phyloP scores from a whole-genome alignment of 2,113 vertebrate species.

The Willisornis vidua region DNA sequence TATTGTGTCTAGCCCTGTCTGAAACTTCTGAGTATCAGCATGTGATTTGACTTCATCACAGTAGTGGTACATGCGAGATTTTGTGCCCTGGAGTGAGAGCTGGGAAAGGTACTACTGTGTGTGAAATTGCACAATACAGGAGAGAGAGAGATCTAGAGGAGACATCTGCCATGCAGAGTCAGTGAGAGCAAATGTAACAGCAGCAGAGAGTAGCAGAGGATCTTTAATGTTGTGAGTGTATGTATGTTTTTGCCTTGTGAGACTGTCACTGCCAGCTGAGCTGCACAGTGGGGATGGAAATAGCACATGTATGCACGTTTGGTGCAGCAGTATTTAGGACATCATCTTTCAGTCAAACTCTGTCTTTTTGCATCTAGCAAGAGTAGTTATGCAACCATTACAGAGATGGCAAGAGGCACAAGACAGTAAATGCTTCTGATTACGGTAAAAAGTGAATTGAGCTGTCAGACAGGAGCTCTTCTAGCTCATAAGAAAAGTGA shows the following conservation, averaged over 20 bases:
- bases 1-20: background rate
- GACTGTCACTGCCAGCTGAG: background rate
- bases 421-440: background rate
- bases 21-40: background rate
- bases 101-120: background rate
- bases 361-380: background rate
- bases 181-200: background rate
- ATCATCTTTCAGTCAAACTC: background rate
- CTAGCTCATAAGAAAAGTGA: background rate
- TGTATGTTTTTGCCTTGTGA: background rate
- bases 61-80: background rate
- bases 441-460: background rate
- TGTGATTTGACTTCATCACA: background rate
- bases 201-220: background rate
- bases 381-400: background rate
- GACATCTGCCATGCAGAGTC: background rate
- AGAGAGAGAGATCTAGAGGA: background rate
- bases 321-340: background rate
- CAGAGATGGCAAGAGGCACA: background rate
- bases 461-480: background rate
- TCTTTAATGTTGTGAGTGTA: background rate
- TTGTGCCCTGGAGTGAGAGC: background rate
- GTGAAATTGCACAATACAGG: background rate
- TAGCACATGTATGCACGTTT: background rate
- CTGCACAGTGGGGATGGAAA: background rate